Evolutionary conservation across 2,888 invertebrate species (phyloP).

Genomic region (Pheosia gnoma): DNA sequence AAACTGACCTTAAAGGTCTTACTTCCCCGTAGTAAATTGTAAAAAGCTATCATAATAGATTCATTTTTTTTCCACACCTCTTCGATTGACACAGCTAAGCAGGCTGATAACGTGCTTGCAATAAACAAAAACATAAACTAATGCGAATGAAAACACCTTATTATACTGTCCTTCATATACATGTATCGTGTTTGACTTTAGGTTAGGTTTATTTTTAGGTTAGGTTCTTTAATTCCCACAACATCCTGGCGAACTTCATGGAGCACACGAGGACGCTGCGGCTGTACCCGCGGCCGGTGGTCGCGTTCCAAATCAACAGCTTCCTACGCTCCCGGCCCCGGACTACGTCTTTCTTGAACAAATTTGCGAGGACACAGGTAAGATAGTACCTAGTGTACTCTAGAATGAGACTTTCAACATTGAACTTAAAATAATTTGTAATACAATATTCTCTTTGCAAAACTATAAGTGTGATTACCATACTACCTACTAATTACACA

Average conservation of each 20-base stretch:
- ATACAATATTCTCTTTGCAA: too few species aligned
- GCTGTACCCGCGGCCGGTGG: constrained; percentile 98
- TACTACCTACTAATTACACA: too few species aligned
- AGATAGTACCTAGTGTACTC: background rate
- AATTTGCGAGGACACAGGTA: constrained; percentile 96
- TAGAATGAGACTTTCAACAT: background rate
- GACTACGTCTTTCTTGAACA: constrained; percentile 93
- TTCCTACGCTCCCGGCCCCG: constrained; percentile 97
- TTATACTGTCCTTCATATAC: too few species aligned
- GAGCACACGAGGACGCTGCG: constrained; percentile 98
- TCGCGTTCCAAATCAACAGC: constrained; percentile 98
- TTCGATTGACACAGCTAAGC: too few species aligned
- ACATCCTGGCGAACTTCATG: constrained; percentile 97
- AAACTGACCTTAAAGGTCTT: too few species aligned
- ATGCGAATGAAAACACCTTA: too few species aligned
- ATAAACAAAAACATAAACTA: too few species aligned
- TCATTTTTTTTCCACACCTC: too few species aligned
- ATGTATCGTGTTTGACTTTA: background rate
- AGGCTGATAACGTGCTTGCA: too few species aligned
- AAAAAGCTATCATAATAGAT: too few species aligned
- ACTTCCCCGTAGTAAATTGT: too few species aligned
- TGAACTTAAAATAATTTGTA: background rate
- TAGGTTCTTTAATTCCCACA: constrained; percentile 98
- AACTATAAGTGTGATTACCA: too few species aligned
- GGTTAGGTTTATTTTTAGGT: constrained; percentile 84